Percentiles rank a stretch among this genome's conserved stretches.
These are phyloP conservation scores for Lamprotornis superbus DNA, from an alignment of 2,113 vertebrate species.

Conservation along the genomic window DNA sequence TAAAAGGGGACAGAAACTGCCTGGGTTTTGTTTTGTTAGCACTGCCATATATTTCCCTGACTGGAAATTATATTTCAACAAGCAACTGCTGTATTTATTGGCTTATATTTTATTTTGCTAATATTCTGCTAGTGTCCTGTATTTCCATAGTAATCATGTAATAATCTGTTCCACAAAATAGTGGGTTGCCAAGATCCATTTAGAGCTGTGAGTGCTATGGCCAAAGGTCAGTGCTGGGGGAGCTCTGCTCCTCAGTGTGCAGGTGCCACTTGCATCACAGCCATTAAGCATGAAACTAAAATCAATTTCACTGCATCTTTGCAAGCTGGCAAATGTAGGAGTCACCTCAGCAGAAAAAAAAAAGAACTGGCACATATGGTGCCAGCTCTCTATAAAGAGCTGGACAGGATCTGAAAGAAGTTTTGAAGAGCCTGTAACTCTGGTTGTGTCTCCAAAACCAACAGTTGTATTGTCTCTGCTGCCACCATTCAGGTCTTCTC, in stretches of 20 bases:
- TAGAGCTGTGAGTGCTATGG: not conserved
- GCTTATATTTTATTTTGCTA: constrained; percentile 12
- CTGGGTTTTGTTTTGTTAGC: not conserved
- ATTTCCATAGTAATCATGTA: constrained; percentile 20
- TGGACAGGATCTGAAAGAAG: not conserved
- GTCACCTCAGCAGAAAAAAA: not conserved
- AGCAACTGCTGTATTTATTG: constrained; percentile 16
- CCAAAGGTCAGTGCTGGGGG: not conserved
- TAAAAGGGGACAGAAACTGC: not conserved
- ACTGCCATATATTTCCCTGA: not conserved
- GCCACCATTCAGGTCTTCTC: not conserved
- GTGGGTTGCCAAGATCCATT: not conserved
- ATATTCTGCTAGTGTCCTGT: not conserved
- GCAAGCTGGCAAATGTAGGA: not conserved
- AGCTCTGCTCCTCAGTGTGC: not conserved
- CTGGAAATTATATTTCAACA: constrained; percentile 13
- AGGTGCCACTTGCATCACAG: not conserved
- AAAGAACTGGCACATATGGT: not conserved
- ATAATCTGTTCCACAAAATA: not conserved
- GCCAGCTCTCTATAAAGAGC: not conserved
- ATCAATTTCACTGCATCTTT: not conserved
- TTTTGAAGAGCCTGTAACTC: not conserved
- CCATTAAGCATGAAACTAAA: not conserved
- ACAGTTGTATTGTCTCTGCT: not conserved
- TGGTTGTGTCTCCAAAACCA: not conserved